phyloP scores from a whole-genome alignment of 2,797 vertebrate species.

The Botia kubotai region DNA sequence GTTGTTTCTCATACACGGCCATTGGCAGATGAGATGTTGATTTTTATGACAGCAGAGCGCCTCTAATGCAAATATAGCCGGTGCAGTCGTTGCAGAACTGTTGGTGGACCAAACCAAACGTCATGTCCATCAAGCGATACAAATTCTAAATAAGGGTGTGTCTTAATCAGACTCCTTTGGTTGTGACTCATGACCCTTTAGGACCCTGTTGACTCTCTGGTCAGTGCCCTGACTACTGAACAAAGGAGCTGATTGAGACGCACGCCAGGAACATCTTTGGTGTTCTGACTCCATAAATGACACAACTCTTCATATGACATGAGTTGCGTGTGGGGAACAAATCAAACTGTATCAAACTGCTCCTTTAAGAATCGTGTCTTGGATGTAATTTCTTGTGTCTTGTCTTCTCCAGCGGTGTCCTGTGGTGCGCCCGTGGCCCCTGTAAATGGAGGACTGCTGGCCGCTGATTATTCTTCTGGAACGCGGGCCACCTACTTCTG shows the following conservation, averaged over 20 bases:
- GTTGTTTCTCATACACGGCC: not conserved
- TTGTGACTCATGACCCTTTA: too few relatives aligned
- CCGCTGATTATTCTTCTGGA: slow-evolving; percentile 94
- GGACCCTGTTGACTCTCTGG: too few relatives aligned
- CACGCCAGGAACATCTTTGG: too few relatives aligned
- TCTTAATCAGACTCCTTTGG: too few relatives aligned
- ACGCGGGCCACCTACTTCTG: slow-evolving; percentile 97
- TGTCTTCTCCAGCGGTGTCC: slow-evolving; percentile 85
- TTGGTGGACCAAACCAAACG: not conserved
- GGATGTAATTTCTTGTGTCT: not conserved
- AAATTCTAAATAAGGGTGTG: too few relatives aligned
- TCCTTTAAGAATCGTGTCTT: not conserved
- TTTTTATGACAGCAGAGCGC: not conserved
- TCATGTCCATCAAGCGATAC: not conserved
- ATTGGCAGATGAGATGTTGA: not conserved
- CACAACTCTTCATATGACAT: not conserved
- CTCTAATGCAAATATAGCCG: too few relatives aligned
- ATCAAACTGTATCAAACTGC: not conserved
- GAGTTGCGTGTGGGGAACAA: not conserved
- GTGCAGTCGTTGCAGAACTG: not conserved
- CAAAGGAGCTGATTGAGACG: too few relatives aligned
- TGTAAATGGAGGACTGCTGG: slow-evolving; percentile 91
- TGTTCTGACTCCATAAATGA: too few relatives aligned
- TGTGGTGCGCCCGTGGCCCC: slow-evolving; percentile 94
- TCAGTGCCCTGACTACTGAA: too few relatives aligned